Evolutionary conservation across 1,140 invertebrate species (phyloP).

Genomic region (Brachionus asplanchnoidis): DNA sequence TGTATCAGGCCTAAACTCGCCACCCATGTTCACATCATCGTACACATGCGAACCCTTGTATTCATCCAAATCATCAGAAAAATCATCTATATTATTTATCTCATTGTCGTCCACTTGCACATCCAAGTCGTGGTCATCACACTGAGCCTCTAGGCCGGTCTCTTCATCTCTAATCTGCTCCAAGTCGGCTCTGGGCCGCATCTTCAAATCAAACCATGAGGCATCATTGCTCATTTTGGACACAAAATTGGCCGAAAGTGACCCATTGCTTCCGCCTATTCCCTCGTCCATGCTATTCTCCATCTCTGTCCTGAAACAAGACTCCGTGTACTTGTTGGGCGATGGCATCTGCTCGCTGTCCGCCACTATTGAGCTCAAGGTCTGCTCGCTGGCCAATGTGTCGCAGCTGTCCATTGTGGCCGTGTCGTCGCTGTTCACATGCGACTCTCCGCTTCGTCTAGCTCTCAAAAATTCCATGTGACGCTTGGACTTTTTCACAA

Average conservation of each 20-base stretch:
- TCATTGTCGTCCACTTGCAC: conserved; percentile 31
- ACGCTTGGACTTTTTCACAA: not conserved
- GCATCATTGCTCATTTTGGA: not conserved
- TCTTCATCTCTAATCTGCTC: not conserved
- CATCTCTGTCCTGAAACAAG: not conserved
- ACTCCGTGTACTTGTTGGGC: not conserved
- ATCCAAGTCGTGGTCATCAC: not conserved
- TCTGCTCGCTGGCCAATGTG: conserved; percentile 16
- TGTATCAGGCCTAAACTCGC: not conserved
- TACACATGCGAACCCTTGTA: not conserved
- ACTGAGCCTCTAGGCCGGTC: not conserved
- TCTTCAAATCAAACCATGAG: not conserved
- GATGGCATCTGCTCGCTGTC: not conserved
- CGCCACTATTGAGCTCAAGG: not conserved
- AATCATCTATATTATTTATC: conserved; percentile 26
- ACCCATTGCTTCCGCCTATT: conserved; percentile 6
- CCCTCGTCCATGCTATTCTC: conserved; percentile 28
- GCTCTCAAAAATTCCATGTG: not conserved
- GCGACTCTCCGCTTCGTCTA: not conserved
- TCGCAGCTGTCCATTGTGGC: not conserved
- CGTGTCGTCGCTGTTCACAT: not conserved
- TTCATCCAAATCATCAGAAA: not conserved
- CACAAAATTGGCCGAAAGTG: not conserved
- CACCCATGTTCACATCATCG: not conserved
- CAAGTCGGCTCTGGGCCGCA: not conserved